These are phyloP conservation scores for Liparis tanakae DNA, from an alignment of 2,797 vertebrate genomes.

Conservation along the genomic window DNA sequence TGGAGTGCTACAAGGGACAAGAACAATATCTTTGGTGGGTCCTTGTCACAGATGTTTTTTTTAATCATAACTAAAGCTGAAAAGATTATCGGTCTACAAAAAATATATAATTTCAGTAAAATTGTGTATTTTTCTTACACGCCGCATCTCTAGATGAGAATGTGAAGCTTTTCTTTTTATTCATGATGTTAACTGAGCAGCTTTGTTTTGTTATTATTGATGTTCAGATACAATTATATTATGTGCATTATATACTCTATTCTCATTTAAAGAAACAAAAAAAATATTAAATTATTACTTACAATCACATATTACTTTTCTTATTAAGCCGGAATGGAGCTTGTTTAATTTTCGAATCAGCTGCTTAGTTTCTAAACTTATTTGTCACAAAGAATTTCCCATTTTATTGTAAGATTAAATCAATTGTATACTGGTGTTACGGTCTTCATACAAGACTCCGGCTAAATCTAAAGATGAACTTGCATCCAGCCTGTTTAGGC, in stretches of 20 bases:
- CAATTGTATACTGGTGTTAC: background rate
- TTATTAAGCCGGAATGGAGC: background rate
- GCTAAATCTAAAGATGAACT: background rate
- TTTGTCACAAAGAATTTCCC: background rate
- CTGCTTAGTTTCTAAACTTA: background rate
- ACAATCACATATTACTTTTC: background rate
- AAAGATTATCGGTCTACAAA: background rate
- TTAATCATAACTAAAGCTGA: background rate
- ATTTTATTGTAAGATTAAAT: background rate
- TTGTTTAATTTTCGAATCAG: background rate
- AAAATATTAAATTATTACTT: background rate
- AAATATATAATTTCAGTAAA: background rate
- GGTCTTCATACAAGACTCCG: background rate
- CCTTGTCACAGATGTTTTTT: background rate
- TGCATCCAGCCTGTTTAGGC: background rate
- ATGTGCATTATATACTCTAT: background rate
- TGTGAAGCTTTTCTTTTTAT: constrained; percentile 3
- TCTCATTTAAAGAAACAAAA: background rate
- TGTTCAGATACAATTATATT: background rate
- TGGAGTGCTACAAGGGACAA: constrained; percentile 20
- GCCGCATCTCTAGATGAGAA: background rate
- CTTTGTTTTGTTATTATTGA: background rate
- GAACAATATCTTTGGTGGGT: constrained; percentile 39
- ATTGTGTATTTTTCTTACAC: background rate
- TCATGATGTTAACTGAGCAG: background rate